Conservation (phyloP, 1,140 invertebrate species). For the Drosophila virilis region DNA sequence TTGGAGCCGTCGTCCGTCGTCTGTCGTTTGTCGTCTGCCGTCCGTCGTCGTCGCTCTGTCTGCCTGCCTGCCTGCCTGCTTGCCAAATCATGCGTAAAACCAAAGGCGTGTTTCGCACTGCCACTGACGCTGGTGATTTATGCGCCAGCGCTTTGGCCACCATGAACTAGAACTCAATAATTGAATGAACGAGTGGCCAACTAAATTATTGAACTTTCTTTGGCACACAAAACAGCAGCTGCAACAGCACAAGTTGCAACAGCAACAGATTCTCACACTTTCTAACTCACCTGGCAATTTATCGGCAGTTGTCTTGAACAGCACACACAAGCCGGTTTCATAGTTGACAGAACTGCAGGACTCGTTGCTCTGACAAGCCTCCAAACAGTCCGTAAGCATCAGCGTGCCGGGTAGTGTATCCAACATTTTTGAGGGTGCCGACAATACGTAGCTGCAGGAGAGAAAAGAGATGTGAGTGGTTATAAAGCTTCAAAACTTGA, state of each 20-base stretch:
- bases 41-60: conserved; percentile 25
- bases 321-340: conserved; percentile 97
- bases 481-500: not conserved
- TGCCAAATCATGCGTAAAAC: conserved; percentile 77
- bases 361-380: conserved; percentile 94
- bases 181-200: conserved; percentile 69
- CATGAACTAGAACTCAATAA: conserved; percentile 80
- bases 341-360: conserved; percentile 96
- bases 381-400: conserved; percentile 96
- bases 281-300: conserved; percentile 91
- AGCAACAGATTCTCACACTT: conserved; percentile 72
- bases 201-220: conserved; percentile 81
- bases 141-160: conserved; percentile 54
- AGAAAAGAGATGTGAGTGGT: conserved; percentile 36
- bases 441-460: conserved; percentile 91
- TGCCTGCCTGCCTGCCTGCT: conserved; percentile 30
- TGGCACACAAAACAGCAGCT: conserved; percentile 65
- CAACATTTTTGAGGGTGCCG: conserved; percentile 93
- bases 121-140: conserved; percentile 69
- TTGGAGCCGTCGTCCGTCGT: conserved; percentile 32
- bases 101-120: conserved; percentile 66
- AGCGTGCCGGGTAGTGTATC: conserved; percentile 95
- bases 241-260: conserved; percentile 21
- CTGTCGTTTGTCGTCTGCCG: conserved; percentile 13
- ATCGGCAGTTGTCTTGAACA: conserved; percentile 95